Evolutionary conservation across 2,113 vertebrate species (phyloP), one percentile per base, ranked within the genome.

Genomic region (Mirza zaza): DNA sequence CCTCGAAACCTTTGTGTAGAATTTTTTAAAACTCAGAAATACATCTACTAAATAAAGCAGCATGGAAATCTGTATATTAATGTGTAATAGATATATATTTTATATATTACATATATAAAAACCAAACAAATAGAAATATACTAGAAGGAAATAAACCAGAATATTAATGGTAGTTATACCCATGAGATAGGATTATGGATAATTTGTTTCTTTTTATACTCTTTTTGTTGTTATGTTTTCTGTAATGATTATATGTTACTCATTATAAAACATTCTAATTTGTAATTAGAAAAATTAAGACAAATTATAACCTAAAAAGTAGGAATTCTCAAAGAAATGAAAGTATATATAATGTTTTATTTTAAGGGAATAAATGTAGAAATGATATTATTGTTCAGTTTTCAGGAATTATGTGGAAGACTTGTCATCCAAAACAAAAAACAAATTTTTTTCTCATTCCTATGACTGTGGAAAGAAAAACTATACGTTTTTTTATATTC

Each of bases 331-430:
- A 57, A 70, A 90, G 67, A 79, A 79, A 68, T 73, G 59, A 48
- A 76, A 88, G 27, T 23, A 71, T 36, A 84, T 23, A 20, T 70
- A 57, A 34, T 87, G 8, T 96, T 95, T 96, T 23, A 77, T 96
- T 71, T 93, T 75, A 84, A 29, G 50, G 15, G 5, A 87, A 9
- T 91, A 87, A 92, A 52, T 52, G 2, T 71, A 91, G 45, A 67
- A 87, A 45, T 77, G 8, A 86, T 84, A 39, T 25, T 7, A 12
- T 68, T 90, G 20, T 83, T 93, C n/a, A 55, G 6, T 77, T 93
- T 86, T 76, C 20, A 82, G 45, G 52, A 82, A 79, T 39, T 93
- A 83, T 76, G 73, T 93, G 20, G n/a, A 95, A 75, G 42, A 36
- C n/a, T 50, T 91, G 27, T 90, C 68, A 68, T 36, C 67, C 55